Percentiles rank a stretch among this genome's conserved stretches.
phyloP scores from a whole-genome alignment of 2,113 vertebrate genomes.

The Melospiza melodia region DNA sequence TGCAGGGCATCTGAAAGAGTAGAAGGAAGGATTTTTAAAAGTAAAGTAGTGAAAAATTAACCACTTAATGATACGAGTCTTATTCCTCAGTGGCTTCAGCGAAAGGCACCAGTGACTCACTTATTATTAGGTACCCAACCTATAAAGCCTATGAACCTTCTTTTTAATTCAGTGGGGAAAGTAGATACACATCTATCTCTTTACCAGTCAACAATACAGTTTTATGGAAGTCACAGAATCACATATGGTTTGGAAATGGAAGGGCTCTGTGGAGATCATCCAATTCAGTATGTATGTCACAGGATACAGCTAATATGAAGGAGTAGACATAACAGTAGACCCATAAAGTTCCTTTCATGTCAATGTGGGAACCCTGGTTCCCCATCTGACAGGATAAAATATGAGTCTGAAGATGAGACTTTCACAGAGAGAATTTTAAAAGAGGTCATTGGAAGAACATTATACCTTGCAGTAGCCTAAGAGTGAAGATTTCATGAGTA shows the following conservation, averaged over 20 bases:
- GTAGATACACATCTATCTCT: neutral
- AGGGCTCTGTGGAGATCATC: neutral
- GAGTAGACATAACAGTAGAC: neutral
- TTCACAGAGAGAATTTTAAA: neutral
- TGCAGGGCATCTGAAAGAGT: neutral
- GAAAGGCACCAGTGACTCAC: neutral
- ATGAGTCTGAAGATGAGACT: neutral
- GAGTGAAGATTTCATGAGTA: neutral
- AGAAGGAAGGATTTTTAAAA: neutral
- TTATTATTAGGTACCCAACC: neutral
- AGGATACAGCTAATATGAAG: neutral
- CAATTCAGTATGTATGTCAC: neutral
- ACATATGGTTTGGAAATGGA: neutral
- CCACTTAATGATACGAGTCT: neutral
- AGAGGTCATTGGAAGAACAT: neutral
- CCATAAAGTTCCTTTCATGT: neutral
- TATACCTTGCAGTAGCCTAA: neutral
- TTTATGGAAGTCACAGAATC: neutral
- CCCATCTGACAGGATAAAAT: neutral
- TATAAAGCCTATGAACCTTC: neutral
- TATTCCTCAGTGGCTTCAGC: neutral
- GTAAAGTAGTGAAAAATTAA: neutral
- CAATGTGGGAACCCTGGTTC: neutral
- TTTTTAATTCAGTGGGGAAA: neutral
- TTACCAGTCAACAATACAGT: neutral